These are phyloP conservation scores for Sebastes cheni DNA, from an alignment of 2,797 vertebrate species.

Conservation along the genomic window DNA sequence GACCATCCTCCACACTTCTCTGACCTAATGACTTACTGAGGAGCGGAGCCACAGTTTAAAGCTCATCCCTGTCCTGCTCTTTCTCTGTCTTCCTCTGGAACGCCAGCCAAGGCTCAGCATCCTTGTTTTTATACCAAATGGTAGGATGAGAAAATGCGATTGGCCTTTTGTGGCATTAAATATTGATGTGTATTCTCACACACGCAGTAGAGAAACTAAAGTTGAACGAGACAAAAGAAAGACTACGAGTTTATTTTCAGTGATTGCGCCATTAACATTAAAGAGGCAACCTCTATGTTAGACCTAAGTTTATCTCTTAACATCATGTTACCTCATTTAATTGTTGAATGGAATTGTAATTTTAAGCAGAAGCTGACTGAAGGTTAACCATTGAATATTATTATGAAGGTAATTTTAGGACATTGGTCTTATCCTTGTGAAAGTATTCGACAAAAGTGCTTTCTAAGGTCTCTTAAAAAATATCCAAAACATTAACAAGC, in stretches of 20 bases:
- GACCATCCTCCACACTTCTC: conserved; percentile 77
- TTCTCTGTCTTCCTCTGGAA: conserved; percentile 32
- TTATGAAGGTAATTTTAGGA: background rate
- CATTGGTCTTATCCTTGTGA: background rate
- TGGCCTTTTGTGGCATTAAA: conserved; percentile 52
- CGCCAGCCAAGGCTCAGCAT: conserved; percentile 35
- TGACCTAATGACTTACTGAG: conserved; percentile 83
- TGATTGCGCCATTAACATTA: background rate
- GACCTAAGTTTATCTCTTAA: background rate
- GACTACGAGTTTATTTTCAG: background rate
- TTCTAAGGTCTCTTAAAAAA: background rate
- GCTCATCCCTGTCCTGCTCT: conserved; percentile 64
- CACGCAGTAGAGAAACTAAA: background rate
- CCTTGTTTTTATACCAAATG: conserved; percentile 54
- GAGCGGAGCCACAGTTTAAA: conserved; percentile 68
- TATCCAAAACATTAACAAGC: background rate
- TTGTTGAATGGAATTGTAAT: background rate
- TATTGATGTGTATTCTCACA: conserved; percentile 47
- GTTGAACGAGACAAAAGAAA: conserved; percentile 2
- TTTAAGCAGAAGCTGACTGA: background rate
- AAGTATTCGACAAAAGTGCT: background rate
- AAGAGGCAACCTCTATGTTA: background rate
- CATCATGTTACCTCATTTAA: background rate
- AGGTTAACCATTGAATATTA: background rate
- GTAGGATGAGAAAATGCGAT: conserved; percentile 42